phyloP scores from a whole-genome alignment of 2,797 vertebrate species.

The Trachops cirrhosus region DNA sequence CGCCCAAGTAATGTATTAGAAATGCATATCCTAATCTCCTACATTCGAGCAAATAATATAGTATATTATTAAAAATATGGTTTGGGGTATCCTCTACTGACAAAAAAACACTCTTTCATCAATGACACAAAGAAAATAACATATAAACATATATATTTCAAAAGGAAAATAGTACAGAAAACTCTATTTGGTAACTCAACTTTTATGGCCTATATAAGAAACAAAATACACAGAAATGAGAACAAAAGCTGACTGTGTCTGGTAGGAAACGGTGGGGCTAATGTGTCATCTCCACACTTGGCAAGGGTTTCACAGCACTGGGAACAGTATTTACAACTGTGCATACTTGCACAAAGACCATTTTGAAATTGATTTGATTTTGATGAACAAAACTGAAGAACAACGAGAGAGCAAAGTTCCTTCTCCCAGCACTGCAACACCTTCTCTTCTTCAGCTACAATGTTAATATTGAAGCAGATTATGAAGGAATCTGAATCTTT shows the following conservation, averaged over 20 bases:
- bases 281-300: not conserved
- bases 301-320: not conserved
- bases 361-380: not conserved
- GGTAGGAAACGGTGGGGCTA: not conserved
- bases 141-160: not conserved
- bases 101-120: not conserved
- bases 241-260: not conserved
- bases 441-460: not conserved
- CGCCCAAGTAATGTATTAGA: not conserved
- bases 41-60: not conserved
- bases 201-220: not conserved
- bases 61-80: not conserved
- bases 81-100: not conserved
- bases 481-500: not conserved
- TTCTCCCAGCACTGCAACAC: not conserved
- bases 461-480: not conserved
- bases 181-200: not conserved
- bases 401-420: not conserved
- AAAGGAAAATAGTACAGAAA: not conserved
- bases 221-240: not conserved
- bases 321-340: accelerated
- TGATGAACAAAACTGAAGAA: not conserved
- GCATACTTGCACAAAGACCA: not conserved
- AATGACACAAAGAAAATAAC: not conserved
- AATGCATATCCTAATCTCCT: not conserved